These are phyloP conservation scores for Centropus bengalensis DNA, from an alignment of 2,113 vertebrate genomes.

Conservation along the genomic window DNA sequence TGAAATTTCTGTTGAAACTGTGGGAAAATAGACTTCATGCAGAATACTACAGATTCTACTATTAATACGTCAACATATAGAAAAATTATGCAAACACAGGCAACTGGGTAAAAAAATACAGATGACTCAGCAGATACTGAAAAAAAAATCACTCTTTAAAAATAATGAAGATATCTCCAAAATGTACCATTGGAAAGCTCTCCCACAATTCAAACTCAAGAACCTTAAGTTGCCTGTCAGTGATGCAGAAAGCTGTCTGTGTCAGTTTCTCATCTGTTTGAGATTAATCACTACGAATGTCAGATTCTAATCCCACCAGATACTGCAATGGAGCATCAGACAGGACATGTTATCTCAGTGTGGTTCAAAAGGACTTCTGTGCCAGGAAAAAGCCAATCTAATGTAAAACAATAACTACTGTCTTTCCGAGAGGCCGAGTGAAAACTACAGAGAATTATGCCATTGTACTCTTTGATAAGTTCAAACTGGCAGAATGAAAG, in stretches of 20 bases:
- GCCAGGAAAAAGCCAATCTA: neutral
- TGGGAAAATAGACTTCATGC: neutral
- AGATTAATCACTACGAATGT: neutral
- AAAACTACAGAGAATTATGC: neutral
- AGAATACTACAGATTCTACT: neutral
- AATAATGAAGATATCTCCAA: neutral
- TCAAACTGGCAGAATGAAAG: neutral
- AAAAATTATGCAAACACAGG: neutral
- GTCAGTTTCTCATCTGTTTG: neutral
- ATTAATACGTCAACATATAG: neutral
- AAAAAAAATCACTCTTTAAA: neutral
- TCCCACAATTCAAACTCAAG: neutral
- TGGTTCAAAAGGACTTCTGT: neutral
- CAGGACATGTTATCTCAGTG: neutral
- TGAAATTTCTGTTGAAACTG: neutral
- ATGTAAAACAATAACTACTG: neutral
- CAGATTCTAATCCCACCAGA: neutral
- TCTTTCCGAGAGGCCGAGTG: neutral
- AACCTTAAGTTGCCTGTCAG: neutral
- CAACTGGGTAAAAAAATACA: neutral
- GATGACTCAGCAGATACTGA: neutral
- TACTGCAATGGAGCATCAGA: neutral
- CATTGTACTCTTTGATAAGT: neutral
- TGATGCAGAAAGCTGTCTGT: neutral
- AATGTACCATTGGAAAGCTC: rapidly evolving